phyloP scores from a whole-genome alignment of 2,888 invertebrate genomes.

The Andrena marginata region DNA sequence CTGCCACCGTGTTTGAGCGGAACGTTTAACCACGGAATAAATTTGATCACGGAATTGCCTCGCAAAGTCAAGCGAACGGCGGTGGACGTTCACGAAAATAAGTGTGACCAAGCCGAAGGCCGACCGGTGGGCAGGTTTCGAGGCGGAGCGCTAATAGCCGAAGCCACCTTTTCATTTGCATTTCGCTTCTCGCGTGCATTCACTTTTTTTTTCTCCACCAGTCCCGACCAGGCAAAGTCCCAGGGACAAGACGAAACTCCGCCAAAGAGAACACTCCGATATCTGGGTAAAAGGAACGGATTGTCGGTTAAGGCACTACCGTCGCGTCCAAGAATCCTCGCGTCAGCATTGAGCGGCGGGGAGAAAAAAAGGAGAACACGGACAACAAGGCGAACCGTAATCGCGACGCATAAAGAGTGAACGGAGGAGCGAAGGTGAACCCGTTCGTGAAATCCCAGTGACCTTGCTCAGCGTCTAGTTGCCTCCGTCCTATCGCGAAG shows the following conservation, averaged over 20 bases:
- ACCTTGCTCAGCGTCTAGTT: conserved; percentile 17
- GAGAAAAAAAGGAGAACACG: no score
- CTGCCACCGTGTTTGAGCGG: neutral
- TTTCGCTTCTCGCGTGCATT: neutral
- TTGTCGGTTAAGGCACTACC: no score
- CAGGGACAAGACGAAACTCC: neutral
- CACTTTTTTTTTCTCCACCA: no score
- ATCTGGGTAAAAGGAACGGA: no score
- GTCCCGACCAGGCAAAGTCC: neutral
- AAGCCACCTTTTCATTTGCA: conserved; percentile 11
- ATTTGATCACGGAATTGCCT: neutral
- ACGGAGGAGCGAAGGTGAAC: conserved; percentile 17
- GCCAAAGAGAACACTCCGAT: no score
- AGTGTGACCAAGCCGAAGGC: conserved; percentile 18
- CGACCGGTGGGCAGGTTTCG: conserved; percentile 1
- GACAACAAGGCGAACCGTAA: no score
- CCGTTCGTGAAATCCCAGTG: neutral
- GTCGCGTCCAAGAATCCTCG: no score
- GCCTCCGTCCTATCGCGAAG: conserved; percentile 7
- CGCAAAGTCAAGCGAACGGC: neutral
- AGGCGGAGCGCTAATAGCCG: neutral
- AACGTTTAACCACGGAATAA: neutral
- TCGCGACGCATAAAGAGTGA: no score
- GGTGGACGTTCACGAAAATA: conserved; percentile 13
- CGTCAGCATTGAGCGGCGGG: no score